Conservation (phyloP, 2,797 vertebrate genomes). For the Acipenser oxyrinchus region DNA sequence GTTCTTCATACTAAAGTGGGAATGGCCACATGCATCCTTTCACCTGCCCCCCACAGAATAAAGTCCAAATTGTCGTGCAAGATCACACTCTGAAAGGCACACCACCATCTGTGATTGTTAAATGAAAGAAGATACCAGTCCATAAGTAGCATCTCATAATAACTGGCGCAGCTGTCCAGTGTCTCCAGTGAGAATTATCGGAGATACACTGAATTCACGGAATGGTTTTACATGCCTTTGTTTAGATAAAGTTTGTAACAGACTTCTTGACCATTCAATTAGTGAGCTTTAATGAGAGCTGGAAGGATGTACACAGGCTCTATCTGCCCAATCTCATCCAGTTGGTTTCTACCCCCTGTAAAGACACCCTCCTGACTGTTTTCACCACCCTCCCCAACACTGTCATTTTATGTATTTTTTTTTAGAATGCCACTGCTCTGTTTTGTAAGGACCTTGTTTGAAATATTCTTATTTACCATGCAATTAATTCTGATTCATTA, state of each 20-base stretch:
- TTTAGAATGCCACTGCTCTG: neutral
- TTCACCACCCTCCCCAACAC: too few species aligned
- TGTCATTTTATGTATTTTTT: too few species aligned
- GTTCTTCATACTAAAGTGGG: neutral
- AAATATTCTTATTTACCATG: neutral
- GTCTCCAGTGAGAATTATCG: conserved; percentile 58
- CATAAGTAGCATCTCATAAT: conserved; percentile 54
- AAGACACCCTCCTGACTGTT: neutral
- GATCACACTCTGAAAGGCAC: conserved; percentile 37
- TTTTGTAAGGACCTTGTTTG: neutral
- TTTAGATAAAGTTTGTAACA: conserved; percentile 41
- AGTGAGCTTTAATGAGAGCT: neutral
- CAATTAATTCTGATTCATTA: too few species aligned
- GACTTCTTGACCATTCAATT: conserved; percentile 4
- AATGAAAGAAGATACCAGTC: conserved; percentile 51
- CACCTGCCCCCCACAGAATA: conserved; percentile 40
- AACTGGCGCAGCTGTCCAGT: conserved; percentile 55
- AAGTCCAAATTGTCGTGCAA: conserved; percentile 19
- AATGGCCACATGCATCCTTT: conserved; percentile 22
- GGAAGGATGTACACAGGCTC: neutral
- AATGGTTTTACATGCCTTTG: conserved; percentile 45
- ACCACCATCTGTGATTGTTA: conserved; percentile 55
- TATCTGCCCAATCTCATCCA: neutral
- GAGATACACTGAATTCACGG: conserved; percentile 39
- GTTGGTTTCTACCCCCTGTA: neutral